phyloP scores from a whole-genome alignment of 2,797 vertebrate genomes.

The Eulemur rubriventer region DNA sequence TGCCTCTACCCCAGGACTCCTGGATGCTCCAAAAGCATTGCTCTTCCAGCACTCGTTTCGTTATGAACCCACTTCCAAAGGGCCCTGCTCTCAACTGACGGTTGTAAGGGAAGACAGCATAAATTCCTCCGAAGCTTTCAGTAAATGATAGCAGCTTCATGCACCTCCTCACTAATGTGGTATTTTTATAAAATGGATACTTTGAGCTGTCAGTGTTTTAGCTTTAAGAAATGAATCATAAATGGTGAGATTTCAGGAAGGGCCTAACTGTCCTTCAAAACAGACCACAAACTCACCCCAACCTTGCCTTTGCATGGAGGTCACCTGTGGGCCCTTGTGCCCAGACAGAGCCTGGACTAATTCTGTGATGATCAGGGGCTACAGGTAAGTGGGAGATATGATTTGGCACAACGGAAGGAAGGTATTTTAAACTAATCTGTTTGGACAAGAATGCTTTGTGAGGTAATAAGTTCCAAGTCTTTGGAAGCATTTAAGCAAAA shows the following conservation, averaged over 20 bases:
- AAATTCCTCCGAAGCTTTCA: background rate
- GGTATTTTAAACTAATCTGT: background rate
- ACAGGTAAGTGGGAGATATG: background rate
- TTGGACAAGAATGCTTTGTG: background rate
- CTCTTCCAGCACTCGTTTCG: background rate
- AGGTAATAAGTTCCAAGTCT: background rate
- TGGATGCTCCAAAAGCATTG: background rate
- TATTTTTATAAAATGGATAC: background rate
- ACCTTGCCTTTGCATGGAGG: background rate
- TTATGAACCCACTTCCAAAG: background rate
- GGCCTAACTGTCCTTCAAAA: background rate
- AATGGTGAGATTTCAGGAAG: background rate
- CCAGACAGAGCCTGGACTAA: background rate
- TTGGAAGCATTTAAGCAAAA: background rate
- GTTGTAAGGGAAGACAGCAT: background rate
- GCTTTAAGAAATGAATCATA: slow-evolving; percentile 17
- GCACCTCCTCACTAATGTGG: background rate
- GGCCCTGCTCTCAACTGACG: background rate
- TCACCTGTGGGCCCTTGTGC: background rate
- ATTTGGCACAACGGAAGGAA: background rate
- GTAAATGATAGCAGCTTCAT: background rate
- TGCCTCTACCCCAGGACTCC: too few relatives aligned
- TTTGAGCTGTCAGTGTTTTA: slow-evolving; percentile 13
- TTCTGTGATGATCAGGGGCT: background rate
- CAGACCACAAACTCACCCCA: background rate